These are phyloP conservation scores for Eristalinus aeneus DNA, from an alignment of 2,888 invertebrate genomes.

Conservation along the genomic window DNA sequence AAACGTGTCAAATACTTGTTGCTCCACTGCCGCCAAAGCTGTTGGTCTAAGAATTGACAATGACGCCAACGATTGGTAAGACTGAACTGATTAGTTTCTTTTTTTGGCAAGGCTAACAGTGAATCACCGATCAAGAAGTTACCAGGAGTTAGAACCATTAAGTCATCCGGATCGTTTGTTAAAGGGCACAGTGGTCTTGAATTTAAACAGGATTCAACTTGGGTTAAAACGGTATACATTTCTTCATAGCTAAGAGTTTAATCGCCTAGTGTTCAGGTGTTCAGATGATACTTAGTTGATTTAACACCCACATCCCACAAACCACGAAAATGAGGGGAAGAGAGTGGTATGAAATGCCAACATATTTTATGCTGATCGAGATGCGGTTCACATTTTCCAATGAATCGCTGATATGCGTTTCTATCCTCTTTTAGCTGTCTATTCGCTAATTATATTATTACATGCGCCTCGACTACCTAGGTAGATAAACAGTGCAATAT, in stretches of 20 bases:
- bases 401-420: background rate
- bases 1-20: slow-evolving; percentile 47
- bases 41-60: slow-evolving; percentile 28
- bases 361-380: slow-evolving; percentile 12
- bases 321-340: slow-evolving; percentile 1
- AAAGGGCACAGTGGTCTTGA: slow-evolving; percentile 43
- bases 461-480: background rate
- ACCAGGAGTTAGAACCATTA: slow-evolving; percentile 42
- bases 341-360: slow-evolving; percentile 50
- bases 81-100: background rate
- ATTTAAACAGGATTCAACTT: slow-evolving; percentile 43
- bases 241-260: slow-evolving; percentile 32
- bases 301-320: background rate
- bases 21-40: slow-evolving; percentile 60
- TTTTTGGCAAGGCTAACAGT: slow-evolving; percentile 28
- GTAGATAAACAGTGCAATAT: background rate
- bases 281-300: background rate
- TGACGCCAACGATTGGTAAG: background rate
- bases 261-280: slow-evolving; percentile 7
- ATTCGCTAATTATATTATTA: background rate
- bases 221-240: slow-evolving; percentile 25
- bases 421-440: background rate
- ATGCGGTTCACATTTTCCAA: background rate
- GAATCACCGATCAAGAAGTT: slow-evolving; percentile 56
- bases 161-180: slow-evolving; percentile 33